Base-by-base conservation (phyloP, 1,140 invertebrate species). In the Drosophila micromelanica region DNA sequence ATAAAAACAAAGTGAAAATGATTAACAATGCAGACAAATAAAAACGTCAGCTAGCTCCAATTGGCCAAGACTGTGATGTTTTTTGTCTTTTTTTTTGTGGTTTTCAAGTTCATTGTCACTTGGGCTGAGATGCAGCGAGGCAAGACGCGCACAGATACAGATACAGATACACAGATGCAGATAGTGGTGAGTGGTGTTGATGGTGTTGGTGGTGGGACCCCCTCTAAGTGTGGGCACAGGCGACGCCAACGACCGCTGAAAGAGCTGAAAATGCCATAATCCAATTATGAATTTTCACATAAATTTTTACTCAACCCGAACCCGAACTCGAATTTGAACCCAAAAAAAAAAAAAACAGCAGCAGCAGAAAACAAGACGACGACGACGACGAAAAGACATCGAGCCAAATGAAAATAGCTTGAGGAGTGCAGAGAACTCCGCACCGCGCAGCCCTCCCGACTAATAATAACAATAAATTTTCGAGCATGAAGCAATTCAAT, bases 281-380 rank as follows among this genome's bases (percentile, higher is more conserved):
- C 84, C 78, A 87, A 87, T 87, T 87, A 87, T 87, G 82, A 82
- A 84, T 87, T 87, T 87, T 87, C 82, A 89, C 82, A 87, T 87
- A 76, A 87, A 87, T 87, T 89, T 78, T 49, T 75, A 85, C 69
- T 51, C 81, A 77, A 73, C 64, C 62, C 67, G 13, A 72, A 57
- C 43, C 15, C 46, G 46, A 68, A 65, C 52, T 12, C 51, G 51
- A 68, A 65, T 43, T 12, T 42, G 51, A 67, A 27, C 30, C 32
- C 17, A 40, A 60, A 48, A 56, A 48, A 30, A 54, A 7, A 60
- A 17, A n/a, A n/a, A n/a, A n/a, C n/a, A n/a, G 30, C 30, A 32
- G 27, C 27, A 27, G 27, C 12, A 51, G 8, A 15, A 42, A 30
- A n/a, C 23, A 15, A 30, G 15, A 23, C 9, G 5, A 5, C 20